Evolutionary conservation across 2,888 invertebrate genomes (phyloP), one percentile per base, ranked within the genome.

Genomic region (Caenorhabditis panamensis): DNA sequence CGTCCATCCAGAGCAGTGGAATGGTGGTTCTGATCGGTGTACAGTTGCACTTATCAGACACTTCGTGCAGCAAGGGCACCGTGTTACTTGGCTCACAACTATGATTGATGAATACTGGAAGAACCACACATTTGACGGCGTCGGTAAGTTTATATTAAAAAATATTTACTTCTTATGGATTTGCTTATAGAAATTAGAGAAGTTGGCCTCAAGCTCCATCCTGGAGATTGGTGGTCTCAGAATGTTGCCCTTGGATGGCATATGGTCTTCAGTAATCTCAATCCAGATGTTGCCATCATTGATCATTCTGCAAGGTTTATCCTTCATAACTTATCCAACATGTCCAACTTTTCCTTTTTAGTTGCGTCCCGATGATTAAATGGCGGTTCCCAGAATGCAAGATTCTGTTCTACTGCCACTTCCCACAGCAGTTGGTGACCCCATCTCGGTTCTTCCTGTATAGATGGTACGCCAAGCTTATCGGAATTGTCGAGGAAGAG

Each of bases 31-130:
- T 26, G 90, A 90, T 84, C 84, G 90, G 53, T 90, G 88, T 82
- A 88, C 88, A 20, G 86, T 90, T 61, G 90, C 88, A 31, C 72
- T 90, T 68, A 86, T 90, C 31, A 82, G 88, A 76, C 90, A 90
- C 68, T 90, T 90, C 67, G 86, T 87, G 26, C 69, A 61, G 11
- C 79, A 82, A 53, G 85, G 85, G 8, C 83, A 85, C 66, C 84
- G 83, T 58, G 90, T 90, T 51, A 83, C 89, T 59, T 90, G 90
- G 90, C 77, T 89, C 53, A 90, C 90, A 1, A 90, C 90, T 16
- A 90, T 90, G 90, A 90, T 90, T 36, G 90, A 90, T 63, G 88
- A 89, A 36, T 90, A 90, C 62, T 90, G 90, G 90, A 85, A 86
- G 49, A 76, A 87, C 56, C 88, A 90, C 64, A 84, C 84, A 24